Conservation (phyloP, 2,113 vertebrate species). For the Crotalus viridis region DNA sequence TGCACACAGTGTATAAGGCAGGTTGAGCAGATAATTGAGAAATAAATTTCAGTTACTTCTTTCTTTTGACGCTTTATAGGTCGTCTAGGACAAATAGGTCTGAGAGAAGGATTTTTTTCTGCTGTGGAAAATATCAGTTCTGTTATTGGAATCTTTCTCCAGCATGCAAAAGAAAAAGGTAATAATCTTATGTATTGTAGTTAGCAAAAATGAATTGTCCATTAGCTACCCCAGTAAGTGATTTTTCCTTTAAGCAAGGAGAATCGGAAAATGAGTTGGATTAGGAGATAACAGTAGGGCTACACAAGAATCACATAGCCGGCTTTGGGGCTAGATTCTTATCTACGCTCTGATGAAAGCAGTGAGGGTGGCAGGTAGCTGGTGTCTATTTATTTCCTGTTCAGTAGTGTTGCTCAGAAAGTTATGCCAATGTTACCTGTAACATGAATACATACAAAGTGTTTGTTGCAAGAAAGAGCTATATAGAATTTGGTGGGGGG, state of each 20-base stretch:
- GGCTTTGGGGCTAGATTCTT: background rate
- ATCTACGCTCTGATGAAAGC: background rate
- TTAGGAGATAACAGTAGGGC: background rate
- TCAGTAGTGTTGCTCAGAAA: background rate
- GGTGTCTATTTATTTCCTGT: background rate
- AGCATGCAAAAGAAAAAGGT: slow-evolving; percentile 89
- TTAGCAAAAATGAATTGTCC: background rate
- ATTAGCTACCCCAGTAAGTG: background rate
- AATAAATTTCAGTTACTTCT: background rate
- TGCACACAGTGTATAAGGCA: no score
- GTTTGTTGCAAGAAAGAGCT: background rate
- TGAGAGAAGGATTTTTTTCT: slow-evolving; percentile 80
- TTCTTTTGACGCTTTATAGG: slow-evolving; percentile 69
- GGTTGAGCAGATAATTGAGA: background rate
- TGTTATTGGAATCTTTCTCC: slow-evolving; percentile 85
- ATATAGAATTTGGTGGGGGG: background rate
- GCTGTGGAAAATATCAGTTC: slow-evolving; percentile 84
- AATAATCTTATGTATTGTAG: slow-evolving; percentile 32
- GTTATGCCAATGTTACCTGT: background rate
- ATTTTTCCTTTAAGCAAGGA: background rate
- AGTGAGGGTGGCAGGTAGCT: background rate
- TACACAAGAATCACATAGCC: background rate
- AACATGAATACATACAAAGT: background rate
- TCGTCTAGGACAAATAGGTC: slow-evolving; percentile 84
- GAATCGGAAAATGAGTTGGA: background rate